Conservation (phyloP, 2,113 vertebrate genomes). For the Hemicordylus capensis region DNA sequence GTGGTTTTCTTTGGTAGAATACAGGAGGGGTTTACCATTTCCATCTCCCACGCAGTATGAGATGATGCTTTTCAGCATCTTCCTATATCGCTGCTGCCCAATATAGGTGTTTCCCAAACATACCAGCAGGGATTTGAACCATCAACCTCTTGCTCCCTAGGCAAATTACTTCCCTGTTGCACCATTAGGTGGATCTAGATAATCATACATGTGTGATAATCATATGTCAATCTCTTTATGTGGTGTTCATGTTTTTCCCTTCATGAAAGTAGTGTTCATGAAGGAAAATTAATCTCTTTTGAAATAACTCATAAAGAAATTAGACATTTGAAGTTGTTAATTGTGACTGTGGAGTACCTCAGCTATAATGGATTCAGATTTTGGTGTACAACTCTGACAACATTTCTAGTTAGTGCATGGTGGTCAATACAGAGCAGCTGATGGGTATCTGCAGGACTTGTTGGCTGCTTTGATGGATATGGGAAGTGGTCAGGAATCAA, state of each 20-base stretch:
- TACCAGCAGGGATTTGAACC: no score
- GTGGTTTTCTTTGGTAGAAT: no score
- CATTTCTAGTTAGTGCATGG: constrained; percentile 36
- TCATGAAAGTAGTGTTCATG: not conserved
- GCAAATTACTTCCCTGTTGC: no score
- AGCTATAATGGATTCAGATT: not conserved
- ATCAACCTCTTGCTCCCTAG: no score
- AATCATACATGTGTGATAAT: not conserved
- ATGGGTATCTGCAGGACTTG: constrained; percentile 41
- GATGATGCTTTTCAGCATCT: no score
- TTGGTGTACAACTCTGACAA: not conserved
- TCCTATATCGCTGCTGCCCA: no score
- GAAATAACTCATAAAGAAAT: not conserved
- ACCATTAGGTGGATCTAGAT: no score
- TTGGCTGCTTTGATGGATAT: constrained; percentile 47
- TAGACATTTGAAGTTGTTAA: no score
- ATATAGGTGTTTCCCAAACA: no score
- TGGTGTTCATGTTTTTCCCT: not conserved
- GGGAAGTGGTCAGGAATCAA: constrained; percentile 11
- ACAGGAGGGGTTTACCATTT: no score
- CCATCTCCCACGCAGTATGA: no score
- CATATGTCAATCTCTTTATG: not conserved
- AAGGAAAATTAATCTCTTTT: not conserved
- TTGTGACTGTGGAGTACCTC: no score
- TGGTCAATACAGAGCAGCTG: constrained; percentile 40